A percentile compares a stretch with the other conserved stretches of the same genome.
These are phyloP conservation scores for Acrossocheilus wenchowensis DNA, from an alignment of 2,797 vertebrate species.

Conservation along the genomic window DNA sequence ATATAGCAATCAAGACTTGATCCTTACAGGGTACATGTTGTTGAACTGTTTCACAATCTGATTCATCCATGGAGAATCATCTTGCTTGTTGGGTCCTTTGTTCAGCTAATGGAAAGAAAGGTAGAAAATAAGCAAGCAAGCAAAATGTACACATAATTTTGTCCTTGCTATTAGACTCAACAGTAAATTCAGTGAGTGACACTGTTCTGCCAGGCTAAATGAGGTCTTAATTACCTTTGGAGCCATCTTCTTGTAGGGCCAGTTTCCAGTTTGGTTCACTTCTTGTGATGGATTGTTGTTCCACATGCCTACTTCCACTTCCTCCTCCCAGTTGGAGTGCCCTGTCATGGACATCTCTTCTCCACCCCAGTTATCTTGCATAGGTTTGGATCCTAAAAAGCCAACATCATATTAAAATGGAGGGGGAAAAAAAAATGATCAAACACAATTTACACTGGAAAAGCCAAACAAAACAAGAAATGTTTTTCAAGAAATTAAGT, in stretches of 20 bases:
- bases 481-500: background rate
- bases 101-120: constrained; percentile 81
- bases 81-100: constrained; percentile 92
- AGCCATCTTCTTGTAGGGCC: constrained; percentile 90
- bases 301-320: constrained; percentile 98
- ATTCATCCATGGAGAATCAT: constrained; percentile 92
- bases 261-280: constrained; percentile 82
- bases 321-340: constrained; percentile 89
- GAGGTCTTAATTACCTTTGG: constrained; percentile 82
- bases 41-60: constrained; percentile 95
- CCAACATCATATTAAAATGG: background rate
- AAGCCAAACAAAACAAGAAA: background rate
- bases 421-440: background rate
- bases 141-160: constrained; percentile 18
- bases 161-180: background rate
- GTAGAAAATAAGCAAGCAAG: constrained; percentile 10
- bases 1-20: background rate
- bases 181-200: background rate
- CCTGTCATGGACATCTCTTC: constrained; percentile 84
- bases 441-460: background rate
- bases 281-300: constrained; percentile 83
- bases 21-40: constrained; percentile 91
- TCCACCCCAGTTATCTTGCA: constrained; percentile 92
- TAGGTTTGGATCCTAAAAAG: constrained; percentile 87
- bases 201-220: background rate